Base-by-base conservation (phyloP, 2,888 invertebrate species). In the Agrotis ipsilon region DNA sequence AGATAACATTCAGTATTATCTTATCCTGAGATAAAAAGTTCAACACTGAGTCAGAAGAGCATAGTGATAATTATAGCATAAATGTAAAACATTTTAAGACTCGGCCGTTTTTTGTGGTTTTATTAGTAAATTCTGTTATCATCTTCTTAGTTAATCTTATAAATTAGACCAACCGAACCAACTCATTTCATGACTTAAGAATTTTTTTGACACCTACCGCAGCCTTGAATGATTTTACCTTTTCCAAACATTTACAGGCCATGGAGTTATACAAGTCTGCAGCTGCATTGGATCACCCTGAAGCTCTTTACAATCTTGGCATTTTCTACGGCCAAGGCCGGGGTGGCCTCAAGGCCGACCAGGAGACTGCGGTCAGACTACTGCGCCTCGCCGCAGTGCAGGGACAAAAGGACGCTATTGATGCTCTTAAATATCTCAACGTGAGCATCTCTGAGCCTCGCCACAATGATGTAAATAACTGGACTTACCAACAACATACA, bases 291-390 rank as follows among this genome's bases (percentile, higher is more conserved):
- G 97, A 97, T 48, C 97, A 98, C 87, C 95, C 97, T 3, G 96
- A 96, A 75, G 97, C 98, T 0, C 95, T 97, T 84, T 98, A 97
- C 88, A 98, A 98, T 88, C 94, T 98, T 64, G 97, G 97, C 3
- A 96, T 98, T 60, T 97, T 97, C 86, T 96, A 97, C 88, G 97
- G 97, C 2, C 97, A 97, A 86, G 97, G 97, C 0, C 92, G 96
- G 76, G 97, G 97, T 18, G 97, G 97, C 0, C 91, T 97, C 1
- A 82, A 92, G 9, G 89, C 93, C 18, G 96, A 97, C 86, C 86
- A 90, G 9, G 88, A 91, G n/a, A 96, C 91, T 21, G 97, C 97
- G 2, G 92, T 93, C 2, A 91, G 96, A 19, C 88, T 96, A 58
- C 92, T 97, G 54, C 96, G 97, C 55, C 90, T 94, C 46, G 96